Base-by-base conservation (phyloP, 2,113 vertebrate species). In the Embiotoca jacksoni region DNA sequence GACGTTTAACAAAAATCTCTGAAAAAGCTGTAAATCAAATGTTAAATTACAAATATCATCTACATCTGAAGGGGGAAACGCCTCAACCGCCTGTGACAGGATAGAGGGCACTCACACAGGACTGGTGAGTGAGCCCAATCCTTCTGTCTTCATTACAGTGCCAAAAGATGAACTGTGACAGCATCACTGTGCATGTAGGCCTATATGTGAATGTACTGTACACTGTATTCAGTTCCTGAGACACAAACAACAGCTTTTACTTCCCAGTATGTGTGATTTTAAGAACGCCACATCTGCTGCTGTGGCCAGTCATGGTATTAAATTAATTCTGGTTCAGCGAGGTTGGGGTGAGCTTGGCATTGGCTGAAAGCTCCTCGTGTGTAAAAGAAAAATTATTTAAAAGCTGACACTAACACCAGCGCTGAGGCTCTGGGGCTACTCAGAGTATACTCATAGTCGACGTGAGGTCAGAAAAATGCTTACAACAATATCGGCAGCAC, bases 391-490 rank as follows among this genome's bases (percentile, higher is more conserved):
- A 90, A 75, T 89, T 84, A 88, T 83, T 86, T 75, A 64, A 85
- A 88, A 86, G 72, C 78, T 81, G 84, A 81, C 70, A 72, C 72
- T 82, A 85, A 87, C 79, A 84, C 58, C 62, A 68, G 85, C 58
- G 30, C 75, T 30, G 66, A 78, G 75, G 64, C 63, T 86, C 67
- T 33, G 74, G 80, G 79, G 78, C 58, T 23, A 23, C 23, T 23
- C 60, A 46, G 80, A 75, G 82, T 75, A 73, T 54, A 78, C 71
- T 58, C 79, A 67, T 6, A 54, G 78, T 70, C 5, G 58, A 68
- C 63, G 69, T 86, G 85, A 84, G 83, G 78, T 88, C 68, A 78
- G 80, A 82, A 80, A 86, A 88, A 89, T 86, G 84, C 79, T 88
- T 86, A 69, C 75, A 88, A 84, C 79, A 90, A 84, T 72, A 83